Percentiles rank a stretch among this genome's conserved stretches.
Conservation (phyloP, 2,113 vertebrate genomes). For the Bufo gargarizans region DNA sequence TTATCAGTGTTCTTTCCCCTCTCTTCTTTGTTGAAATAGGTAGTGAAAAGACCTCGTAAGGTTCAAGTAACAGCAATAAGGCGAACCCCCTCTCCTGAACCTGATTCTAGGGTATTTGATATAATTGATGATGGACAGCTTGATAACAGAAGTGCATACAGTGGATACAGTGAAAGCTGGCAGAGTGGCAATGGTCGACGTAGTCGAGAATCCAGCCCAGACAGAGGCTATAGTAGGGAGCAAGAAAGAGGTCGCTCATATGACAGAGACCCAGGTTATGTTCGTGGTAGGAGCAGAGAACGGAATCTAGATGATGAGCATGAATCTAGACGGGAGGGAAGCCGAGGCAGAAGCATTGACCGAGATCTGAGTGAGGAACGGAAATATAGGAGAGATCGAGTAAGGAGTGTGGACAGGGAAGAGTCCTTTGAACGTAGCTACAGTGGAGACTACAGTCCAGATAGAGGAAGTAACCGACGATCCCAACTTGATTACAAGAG, state of each 20-base stretch:
- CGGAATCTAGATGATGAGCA: conserved; percentile 58
- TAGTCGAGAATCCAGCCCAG: conserved; percentile 77
- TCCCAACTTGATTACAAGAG: conserved; percentile 67
- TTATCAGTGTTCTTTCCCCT: not conserved
- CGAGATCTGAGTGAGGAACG: conserved; percentile 75
- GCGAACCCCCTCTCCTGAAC: conserved; percentile 75
- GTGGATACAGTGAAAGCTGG: conserved; percentile 80
- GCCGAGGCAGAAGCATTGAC: conserved; percentile 75
- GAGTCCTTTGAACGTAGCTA: conserved; percentile 70
- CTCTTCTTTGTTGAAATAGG: conserved; percentile 66
- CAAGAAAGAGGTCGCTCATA: conserved; percentile 69
- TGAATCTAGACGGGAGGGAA: conserved; percentile 70
- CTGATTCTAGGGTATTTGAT: conserved; percentile 80
- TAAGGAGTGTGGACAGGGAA: conserved; percentile 73
- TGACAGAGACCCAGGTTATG: conserved; percentile 54
- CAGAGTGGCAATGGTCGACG: conserved; percentile 73
- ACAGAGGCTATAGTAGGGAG: conserved; percentile 72
- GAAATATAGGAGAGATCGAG: conserved; percentile 73
- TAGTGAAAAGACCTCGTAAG: conserved; percentile 87
- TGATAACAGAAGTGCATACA: conserved; percentile 82
- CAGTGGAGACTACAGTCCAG: conserved; percentile 70
- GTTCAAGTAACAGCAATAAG: conserved; percentile 74
- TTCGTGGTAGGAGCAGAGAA: conserved; percentile 57
- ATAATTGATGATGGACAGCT: conserved; percentile 81
- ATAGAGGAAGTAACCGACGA: conserved; percentile 65